Conservation (phyloP, 2,113 vertebrate genomes). For the Entelurus aequoreus region DNA sequence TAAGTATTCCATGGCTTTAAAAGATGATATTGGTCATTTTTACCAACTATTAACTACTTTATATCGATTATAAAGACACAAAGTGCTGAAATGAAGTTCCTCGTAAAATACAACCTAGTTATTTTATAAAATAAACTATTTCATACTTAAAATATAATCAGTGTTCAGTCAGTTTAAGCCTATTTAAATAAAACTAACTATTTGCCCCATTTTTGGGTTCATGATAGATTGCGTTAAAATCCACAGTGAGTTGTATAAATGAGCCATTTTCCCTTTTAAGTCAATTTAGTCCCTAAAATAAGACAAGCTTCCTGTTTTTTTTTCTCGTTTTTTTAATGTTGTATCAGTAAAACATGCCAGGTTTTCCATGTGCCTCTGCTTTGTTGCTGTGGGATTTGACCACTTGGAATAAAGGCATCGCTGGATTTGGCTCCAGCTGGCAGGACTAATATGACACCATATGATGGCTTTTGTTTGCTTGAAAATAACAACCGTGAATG, state of each 20-base stretch:
- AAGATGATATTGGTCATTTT: too few species aligned
- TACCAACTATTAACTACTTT: too few species aligned
- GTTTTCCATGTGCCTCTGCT: slow-evolving; percentile 2
- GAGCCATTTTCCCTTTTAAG: background rate
- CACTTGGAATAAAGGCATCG: slow-evolving; percentile 7
- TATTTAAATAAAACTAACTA: too few species aligned
- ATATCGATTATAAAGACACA: too few species aligned
- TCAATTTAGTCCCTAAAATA: background rate
- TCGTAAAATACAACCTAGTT: too few species aligned
- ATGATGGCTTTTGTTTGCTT: slow-evolving; percentile 10
- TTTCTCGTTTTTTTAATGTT: background rate
- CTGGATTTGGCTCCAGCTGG: slow-evolving; percentile 9
- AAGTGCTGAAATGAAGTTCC: too few species aligned
- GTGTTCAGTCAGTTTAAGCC: too few species aligned
- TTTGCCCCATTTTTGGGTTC: too few species aligned
- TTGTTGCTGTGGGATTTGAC: slow-evolving; percentile 4
- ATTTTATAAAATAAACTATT: too few species aligned
- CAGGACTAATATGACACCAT: slow-evolving; percentile 3
- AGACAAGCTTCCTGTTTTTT: background rate
- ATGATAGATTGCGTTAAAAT: too few species aligned
- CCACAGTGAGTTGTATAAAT: background rate
- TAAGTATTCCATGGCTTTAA: too few species aligned
- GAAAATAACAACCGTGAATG: slow-evolving; percentile 6
- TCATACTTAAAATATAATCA: too few species aligned
- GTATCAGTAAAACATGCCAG: background rate